Evolutionary conservation across 2,113 vertebrate genomes (phyloP).

Genomic region (Eretmochelys imbricata): DNA sequence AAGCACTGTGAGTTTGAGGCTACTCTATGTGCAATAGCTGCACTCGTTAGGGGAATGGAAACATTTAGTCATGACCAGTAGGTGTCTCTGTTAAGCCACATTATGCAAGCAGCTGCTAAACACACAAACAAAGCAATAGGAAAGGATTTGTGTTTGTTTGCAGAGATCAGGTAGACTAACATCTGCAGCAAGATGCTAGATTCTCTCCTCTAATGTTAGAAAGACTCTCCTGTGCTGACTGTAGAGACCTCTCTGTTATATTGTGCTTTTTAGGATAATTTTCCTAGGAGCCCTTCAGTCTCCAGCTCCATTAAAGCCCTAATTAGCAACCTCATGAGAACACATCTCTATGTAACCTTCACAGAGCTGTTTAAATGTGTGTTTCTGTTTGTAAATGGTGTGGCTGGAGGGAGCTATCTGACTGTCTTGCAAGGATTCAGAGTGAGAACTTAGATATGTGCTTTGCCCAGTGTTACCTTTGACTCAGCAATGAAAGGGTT

Average conservation of each 20-base stretch:
- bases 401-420: background rate
- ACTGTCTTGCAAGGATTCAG: background rate
- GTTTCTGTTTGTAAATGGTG: background rate
- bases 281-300: background rate
- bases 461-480: accelerated
- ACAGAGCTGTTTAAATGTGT: background rate
- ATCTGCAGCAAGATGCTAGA: background rate
- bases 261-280: background rate
- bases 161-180: background rate
- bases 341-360: background rate
- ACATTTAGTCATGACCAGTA: constrained; percentile 51
- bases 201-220: background rate
- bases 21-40: background rate
- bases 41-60: background rate
- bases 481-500: background rate
- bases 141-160: background rate
- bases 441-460: background rate
- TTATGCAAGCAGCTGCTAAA: background rate
- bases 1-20: background rate
- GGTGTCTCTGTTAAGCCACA: constrained; percentile 61
- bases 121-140: accelerated
- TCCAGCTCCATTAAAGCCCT: background rate
- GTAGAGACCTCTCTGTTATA: background rate
- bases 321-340: constrained; percentile 31
- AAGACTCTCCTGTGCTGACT: background rate